Evolutionary conservation across 2,888 invertebrate genomes (phyloP), one percentile per base, ranked within the genome.

Genomic region (Acanthosepion lycidas): DNA sequence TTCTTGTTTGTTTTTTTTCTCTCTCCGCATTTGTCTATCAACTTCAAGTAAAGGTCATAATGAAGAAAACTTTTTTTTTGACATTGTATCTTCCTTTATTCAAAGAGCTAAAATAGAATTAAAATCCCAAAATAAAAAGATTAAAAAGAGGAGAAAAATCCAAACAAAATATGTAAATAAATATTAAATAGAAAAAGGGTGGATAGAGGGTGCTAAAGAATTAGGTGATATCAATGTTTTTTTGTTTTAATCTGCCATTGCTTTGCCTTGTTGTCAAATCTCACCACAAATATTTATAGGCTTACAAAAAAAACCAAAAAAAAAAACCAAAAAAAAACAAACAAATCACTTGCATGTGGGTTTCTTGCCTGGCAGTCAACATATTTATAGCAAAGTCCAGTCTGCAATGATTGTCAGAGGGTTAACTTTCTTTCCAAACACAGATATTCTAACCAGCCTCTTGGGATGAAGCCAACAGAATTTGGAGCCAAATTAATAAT

Each of bases 21-120:
- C 51, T 12, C 51, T 12, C 51, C 51, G 6, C 8, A 15, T 51
- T 51, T 51, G 51, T 51, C 51, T 51, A 0, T 15, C 51, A 51
- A 51, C 51, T 8, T 3, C 8, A 51, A 51, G 51, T 0, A 15
- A 15, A 51, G 6, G 51, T 51, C 51, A 51, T 15, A 42, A 42
- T 51, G 51, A 51, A 51, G 51, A 42, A 42, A 42, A 42, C 42
- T 42, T 42, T 78, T 78, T 42, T 42, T 33, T 78, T 15, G n/a
- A 78, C n/a, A 78, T 78, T 78, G 78, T 33, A n/a, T 78, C n/a
- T 78, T 78, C n/a, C n/a, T 78, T 78, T 78, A 78, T 78, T 78
- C 78, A n/a, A 78, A 78, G 23, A 78, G 78, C 78, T 78, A 78
- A 78, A 78, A 78, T 78, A 78, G 78, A 78, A 78, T 78, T 78